Conservation (phyloP, 1,140 invertebrate genomes). For the Nasonia longicornis region DNA sequence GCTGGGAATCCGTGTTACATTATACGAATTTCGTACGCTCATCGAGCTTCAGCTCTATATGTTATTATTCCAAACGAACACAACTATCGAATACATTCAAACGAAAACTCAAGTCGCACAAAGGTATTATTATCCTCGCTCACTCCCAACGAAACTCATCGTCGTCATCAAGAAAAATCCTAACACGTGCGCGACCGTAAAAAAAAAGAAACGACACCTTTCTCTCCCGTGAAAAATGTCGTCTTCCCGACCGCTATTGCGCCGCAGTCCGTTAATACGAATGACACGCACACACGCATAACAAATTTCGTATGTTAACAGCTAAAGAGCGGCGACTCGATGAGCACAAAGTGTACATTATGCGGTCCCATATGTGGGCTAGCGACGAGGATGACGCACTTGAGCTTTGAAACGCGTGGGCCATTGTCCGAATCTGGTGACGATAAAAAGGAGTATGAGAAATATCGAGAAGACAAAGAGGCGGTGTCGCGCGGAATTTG, state of each 20-base stretch:
- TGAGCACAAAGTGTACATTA: neutral
- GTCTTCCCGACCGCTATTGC: too few relatives aligned
- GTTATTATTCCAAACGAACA: too few relatives aligned
- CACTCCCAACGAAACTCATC: neutral
- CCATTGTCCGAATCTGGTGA: constrained; percentile 2
- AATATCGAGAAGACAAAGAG: neutral
- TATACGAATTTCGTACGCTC: too few relatives aligned
- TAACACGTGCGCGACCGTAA: neutral
- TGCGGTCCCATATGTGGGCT: neutral
- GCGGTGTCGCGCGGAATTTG: neutral
- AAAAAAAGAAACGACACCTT: constrained; percentile 1
- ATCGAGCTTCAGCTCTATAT: too few relatives aligned
- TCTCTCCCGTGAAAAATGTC: constrained; percentile 25
- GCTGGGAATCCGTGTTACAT: too few relatives aligned
- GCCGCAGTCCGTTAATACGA: constrained; percentile 9
- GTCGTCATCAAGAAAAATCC: neutral
- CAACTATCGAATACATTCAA: too few relatives aligned
- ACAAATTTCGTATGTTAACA: neutral
- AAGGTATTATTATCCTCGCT: too few relatives aligned
- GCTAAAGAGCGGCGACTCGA: neutral
- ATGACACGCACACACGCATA: neutral
- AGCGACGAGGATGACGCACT: neutral
- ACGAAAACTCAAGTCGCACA: too few relatives aligned
- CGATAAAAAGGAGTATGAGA: neutral
- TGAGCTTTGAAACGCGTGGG: neutral